Base-by-base conservation (phyloP, 1,140 invertebrate genomes). In the Drosophila nikananu region DNA sequence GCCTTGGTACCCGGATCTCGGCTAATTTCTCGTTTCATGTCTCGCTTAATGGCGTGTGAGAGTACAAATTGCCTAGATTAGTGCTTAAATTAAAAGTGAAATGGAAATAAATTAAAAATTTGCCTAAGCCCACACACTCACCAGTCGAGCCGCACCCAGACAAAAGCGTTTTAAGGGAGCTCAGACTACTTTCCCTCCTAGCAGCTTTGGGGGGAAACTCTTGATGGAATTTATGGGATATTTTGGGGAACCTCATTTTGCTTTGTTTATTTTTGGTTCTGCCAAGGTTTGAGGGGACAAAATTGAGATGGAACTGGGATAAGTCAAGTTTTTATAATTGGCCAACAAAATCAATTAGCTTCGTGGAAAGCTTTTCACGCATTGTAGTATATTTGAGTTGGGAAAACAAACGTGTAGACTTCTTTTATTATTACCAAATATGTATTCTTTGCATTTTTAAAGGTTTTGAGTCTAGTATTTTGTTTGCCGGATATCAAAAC, bases 61-160 rank as follows among this genome's bases (percentile, higher is more conserved):
- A 80, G 86, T 80, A 90, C 86, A 90, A 90, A 90, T 90, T 90
- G 86, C 86, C 86, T 90, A 90, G 86, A 89, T 90, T 90, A 91
- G 86, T 90, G 86, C 86, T 76, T 73, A 86, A 90, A 90, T 90
- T 90, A 90, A 90, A 90, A 90, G 79, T 90, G 65, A 90, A 90
- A 90, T 90, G 84, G 76, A 90, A 90, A 90, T 90, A 90, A 90
- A 90, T 90, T 90, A 90, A 90, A 90, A 86, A 89, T 84, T 89
- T 89, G 48, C 81, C 64, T 66, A 71, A 48, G 66, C 66, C 65
- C 58, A 59, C 48, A 32, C 32, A 63, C 52, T 27, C 46, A 17
- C 23, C 52, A 48, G n/a, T 25, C 17, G 30, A 49, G 15, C 48
- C 41, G 17, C 15, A 23, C 35, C 27, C 46, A 44, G 54, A 77